Evolutionary conservation across 2,797 vertebrate species (phyloP).

Genomic region (Oreortyx pictus): DNA sequence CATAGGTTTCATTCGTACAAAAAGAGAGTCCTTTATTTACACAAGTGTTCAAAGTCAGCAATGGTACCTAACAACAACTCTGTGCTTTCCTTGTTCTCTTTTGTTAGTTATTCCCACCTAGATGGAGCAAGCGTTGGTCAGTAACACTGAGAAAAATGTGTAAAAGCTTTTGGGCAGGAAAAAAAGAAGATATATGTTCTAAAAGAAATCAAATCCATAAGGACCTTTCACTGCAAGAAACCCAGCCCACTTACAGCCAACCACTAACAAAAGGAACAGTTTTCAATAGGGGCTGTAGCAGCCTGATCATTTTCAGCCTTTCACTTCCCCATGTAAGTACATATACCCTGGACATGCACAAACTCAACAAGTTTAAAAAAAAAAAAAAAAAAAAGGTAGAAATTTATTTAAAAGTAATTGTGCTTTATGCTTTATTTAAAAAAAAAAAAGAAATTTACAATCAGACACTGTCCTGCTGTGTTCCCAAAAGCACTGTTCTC

Average conservation of each 20-base stretch:
- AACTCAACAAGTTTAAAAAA: not conserved
- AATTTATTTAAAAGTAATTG: conserved; percentile 79
- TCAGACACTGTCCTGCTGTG: conserved; percentile 80
- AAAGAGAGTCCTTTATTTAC: conserved; percentile 64
- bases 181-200: not conserved
- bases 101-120: conserved; percentile 35
- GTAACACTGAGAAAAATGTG: conserved; percentile 5
- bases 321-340: not conserved
- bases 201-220: not conserved
- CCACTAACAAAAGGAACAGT: conserved; percentile 2
- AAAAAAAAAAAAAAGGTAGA: not conserved
- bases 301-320: not conserved
- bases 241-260: conserved; percentile 40
- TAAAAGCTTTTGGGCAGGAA: not conserved
- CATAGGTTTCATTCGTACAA: conserved; percentile 5
- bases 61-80: not conserved
- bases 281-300: not conserved
- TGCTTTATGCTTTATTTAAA: conserved; percentile 83
- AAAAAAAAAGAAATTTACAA: conserved; percentile 73
- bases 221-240: not conserved
- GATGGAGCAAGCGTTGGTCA: conserved; percentile 32
- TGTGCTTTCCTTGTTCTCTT: not conserved
- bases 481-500: conserved; percentile 73
- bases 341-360: not conserved
- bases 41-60: conserved; percentile 1